Conservation (phyloP, 2,113 vertebrate genomes). For the Synchiropus splendidus region DNA sequence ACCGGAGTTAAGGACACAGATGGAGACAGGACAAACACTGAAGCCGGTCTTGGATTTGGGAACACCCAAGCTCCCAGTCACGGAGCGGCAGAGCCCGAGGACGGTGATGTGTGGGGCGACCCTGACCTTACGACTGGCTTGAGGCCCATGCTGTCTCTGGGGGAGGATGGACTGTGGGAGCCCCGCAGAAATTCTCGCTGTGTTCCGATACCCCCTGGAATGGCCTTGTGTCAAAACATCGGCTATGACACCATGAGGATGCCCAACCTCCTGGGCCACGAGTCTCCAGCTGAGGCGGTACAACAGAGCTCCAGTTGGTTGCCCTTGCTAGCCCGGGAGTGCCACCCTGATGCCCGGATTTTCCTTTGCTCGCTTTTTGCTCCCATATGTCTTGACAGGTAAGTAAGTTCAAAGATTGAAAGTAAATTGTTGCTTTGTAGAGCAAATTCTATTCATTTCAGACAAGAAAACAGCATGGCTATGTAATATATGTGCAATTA, state of each 20-base stretch:
- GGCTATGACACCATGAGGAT: constrained; percentile 75
- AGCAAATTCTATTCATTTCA: too few species aligned
- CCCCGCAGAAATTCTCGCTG: constrained; percentile 65
- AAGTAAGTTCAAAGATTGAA: too few species aligned
- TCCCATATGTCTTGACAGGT: constrained; percentile 79
- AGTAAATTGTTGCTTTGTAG: too few species aligned
- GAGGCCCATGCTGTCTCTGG: constrained; percentile 20
- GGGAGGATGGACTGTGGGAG: constrained; percentile 55
- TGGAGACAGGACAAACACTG: constrained; percentile 5
- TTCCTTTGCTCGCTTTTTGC: constrained; percentile 81
- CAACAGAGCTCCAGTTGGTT: constrained; percentile 78
- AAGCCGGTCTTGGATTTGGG: constrained; percentile 15
- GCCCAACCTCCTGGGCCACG: constrained; percentile 76
- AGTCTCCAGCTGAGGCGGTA: constrained; percentile 70
- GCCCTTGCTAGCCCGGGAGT: constrained; percentile 73
- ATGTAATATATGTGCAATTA: too few species aligned
- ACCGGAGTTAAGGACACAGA: constrained; percentile 20
- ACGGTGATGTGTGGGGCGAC: constrained; percentile 15
- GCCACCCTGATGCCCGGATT: constrained; percentile 73
- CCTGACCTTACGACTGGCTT: constrained; percentile 9
- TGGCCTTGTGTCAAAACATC: constrained; percentile 75
- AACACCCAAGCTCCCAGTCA: constrained; percentile 9
- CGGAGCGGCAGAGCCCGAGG: constrained; percentile 6
- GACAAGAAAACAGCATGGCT: too few species aligned
- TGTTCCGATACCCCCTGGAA: constrained; percentile 60